Evolutionary conservation across 2,113 vertebrate genomes (phyloP).

Genomic region (Ivindomyrus marchei): DNA sequence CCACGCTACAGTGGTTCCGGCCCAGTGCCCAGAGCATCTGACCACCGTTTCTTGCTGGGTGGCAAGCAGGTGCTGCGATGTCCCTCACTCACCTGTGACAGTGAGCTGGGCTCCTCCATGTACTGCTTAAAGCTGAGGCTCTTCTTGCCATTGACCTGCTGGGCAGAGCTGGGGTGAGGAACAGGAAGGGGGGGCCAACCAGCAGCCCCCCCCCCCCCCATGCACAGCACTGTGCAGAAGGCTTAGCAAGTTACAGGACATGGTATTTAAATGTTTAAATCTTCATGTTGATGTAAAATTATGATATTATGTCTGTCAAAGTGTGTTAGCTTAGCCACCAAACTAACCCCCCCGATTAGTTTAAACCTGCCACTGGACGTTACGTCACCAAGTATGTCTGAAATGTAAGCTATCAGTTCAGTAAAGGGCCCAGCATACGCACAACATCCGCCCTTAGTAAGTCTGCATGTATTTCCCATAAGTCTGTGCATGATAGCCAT

Average conservation of each 20-base stretch:
- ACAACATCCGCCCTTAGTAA: background rate
- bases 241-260: background rate
- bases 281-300: background rate
- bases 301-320: background rate
- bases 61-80: background rate
- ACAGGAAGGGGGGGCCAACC: background rate
- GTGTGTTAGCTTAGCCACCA: background rate
- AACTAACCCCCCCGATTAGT: background rate
- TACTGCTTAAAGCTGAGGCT: conserved; percentile 82
- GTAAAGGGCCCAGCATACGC: background rate
- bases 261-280: background rate
- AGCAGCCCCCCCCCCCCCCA: background rate
- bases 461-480: background rate
- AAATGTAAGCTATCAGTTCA: background rate
- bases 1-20: background rate
- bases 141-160: conserved; percentile 75
- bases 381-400: background rate
- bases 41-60: background rate
- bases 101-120: conserved; percentile 64
- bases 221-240: background rate
- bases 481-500: background rate
- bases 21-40: background rate
- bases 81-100: conserved; percentile 72
- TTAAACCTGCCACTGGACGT: background rate
- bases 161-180: conserved; percentile 7